These are phyloP conservation scores for Epinephelus fuscoguttatus DNA, from an alignment of 2,113 vertebrate species.

Conservation along the genomic window DNA sequence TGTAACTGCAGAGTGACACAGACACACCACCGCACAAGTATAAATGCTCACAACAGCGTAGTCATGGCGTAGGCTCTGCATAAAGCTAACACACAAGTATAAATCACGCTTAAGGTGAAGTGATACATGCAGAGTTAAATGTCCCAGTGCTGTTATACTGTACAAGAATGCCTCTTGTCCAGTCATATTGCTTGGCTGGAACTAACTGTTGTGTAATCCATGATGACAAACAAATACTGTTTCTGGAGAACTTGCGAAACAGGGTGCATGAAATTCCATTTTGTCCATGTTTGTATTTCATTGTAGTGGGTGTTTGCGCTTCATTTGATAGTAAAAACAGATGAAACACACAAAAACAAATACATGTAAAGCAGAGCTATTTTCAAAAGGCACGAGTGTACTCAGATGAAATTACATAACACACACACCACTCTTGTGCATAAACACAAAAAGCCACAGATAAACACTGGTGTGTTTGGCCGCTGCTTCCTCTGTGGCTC, in stretches of 20 bases:
- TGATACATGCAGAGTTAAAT: too few species aligned
- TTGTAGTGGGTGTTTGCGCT: not conserved
- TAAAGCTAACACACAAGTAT: too few species aligned
- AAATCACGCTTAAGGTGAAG: too few species aligned
- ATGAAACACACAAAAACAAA: conserved; percentile 3
- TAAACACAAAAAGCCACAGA: conserved; percentile 26
- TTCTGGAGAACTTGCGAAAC: not conserved
- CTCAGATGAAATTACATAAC: conserved; percentile 25
- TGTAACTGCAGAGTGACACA: too few species aligned
- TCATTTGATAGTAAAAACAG: conserved; percentile 12
- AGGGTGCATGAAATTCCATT: not conserved
- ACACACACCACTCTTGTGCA: conserved; percentile 1
- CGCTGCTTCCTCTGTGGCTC: conserved; percentile 37
- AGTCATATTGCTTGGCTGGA: too few species aligned
- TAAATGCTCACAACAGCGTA: too few species aligned
- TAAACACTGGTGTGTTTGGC: conserved; percentile 7
- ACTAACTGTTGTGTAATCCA: too few species aligned
- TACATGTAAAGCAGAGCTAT: not conserved
- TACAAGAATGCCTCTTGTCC: too few species aligned
- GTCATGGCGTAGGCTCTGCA: too few species aligned
- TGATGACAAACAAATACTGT: not conserved
- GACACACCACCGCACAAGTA: too few species aligned
- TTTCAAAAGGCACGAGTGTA: not conserved
- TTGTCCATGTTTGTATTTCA: not conserved
- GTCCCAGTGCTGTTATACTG: too few species aligned